Base-by-base conservation (phyloP, 2,888 invertebrate species). In the Octonoba sinensis region DNA sequence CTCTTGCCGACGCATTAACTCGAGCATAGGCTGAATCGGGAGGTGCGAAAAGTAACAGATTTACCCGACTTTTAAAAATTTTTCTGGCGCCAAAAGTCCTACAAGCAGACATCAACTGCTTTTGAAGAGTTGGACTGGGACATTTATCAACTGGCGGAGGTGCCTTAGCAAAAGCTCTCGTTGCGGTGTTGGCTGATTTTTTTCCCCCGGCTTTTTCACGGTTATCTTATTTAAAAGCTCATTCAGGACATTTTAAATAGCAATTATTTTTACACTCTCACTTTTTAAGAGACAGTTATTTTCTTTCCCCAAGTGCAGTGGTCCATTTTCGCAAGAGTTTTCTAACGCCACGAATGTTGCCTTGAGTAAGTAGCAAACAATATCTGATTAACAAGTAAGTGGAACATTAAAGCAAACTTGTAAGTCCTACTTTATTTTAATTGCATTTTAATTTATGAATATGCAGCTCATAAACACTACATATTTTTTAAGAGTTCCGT, bases 11-110 rank as follows among this genome's bases (percentile, higher is more conserved):
- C 79, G 47, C 79, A 79, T 79, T 79, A 79, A 79, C 79, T 79
- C 72, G 60, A 79, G 73, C 69, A 79, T 79, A 79, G 72, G 72
- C 72, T 44, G 56, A 51, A 71, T 67, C 56, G 20, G 16, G 79
- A 79, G 79, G 79, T 79, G 79, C 11, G 79, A 79, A 73, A 79
- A 79, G 73, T 73, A 79, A 73, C 73, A 73, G 73, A 73, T 78
- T 78, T 66, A 65, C 57, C 24, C 54, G 72, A 27, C 62, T 79
- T 72, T 67, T 73, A 73, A 79, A 79, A 77, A 57, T 67, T 62
- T 54, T 54, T 54, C n/a, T 66, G 79, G 79, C 79, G 79, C 79
- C 79, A 73, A 16, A 56, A 24, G 46, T 79, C 73, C 62, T 67
- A 20, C 3, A 16, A 20, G 27, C 60, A 73, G 79, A 79, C 73